Evolutionary conservation across 2,113 vertebrate species (phyloP).

Genomic region (Strix aluco): DNA sequence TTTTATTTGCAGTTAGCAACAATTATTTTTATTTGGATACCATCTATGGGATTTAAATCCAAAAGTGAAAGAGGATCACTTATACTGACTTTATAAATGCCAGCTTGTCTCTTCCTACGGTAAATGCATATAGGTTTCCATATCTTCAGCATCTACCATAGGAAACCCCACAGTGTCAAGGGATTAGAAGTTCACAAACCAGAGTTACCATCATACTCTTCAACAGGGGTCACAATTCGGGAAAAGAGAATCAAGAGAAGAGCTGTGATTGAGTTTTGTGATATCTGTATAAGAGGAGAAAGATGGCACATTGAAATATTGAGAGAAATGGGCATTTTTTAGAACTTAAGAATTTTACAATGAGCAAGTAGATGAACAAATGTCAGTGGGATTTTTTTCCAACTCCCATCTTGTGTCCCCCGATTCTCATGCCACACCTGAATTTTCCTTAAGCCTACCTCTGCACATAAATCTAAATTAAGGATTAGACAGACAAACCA

Average conservation of each 20-base stretch:
- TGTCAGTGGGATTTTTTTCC: not conserved
- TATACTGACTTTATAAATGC: not conserved
- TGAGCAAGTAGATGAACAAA: not conserved
- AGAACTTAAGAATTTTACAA: not conserved
- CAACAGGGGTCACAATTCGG: not conserved
- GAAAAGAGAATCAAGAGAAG: not conserved
- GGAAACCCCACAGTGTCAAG: not conserved
- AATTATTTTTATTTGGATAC: not conserved
- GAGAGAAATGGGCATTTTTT: not conserved
- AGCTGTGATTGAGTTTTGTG: not conserved
- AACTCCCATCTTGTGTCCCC: not conserved
- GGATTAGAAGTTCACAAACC: not conserved
- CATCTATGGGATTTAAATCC: not conserved
- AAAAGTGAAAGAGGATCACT: not conserved
- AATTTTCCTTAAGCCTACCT: not conserved
- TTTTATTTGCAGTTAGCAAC: not conserved
- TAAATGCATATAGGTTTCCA: not conserved
- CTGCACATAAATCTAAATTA: not conserved
- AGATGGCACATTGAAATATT: not conserved
- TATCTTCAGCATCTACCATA: not conserved
- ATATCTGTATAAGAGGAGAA: not conserved
- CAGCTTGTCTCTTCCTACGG: not conserved
- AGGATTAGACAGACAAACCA: not conserved
- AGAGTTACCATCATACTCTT: not conserved
- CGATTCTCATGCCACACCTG: not conserved